These are phyloP conservation scores for Epinotia ramella DNA, from an alignment of 2,888 invertebrate species.

Conservation along the genomic window DNA sequence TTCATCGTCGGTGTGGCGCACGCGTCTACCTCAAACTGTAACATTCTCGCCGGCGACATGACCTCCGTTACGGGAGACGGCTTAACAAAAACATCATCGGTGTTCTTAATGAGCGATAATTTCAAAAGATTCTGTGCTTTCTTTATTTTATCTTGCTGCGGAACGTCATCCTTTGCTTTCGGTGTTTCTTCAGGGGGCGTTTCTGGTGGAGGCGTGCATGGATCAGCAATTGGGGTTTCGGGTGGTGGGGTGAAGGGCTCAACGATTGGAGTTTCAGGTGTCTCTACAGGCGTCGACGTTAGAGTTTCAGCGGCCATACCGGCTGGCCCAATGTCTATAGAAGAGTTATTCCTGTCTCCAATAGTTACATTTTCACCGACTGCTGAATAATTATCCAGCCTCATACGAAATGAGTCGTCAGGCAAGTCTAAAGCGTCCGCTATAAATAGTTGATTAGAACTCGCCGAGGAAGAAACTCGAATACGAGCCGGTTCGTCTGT, in stretches of 20 bases:
- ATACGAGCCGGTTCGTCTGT: slow-evolving; percentile 55
- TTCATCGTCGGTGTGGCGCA: slow-evolving; percentile 80
- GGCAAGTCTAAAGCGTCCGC: slow-evolving; percentile 70
- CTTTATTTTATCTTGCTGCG: slow-evolving; percentile 48
- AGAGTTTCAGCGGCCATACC: slow-evolving; percentile 45
- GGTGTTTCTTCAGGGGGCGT: slow-evolving; percentile 62
- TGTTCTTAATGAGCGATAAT: slow-evolving; percentile 67
- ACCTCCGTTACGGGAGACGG: slow-evolving; percentile 73
- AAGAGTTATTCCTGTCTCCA: slow-evolving; percentile 60
- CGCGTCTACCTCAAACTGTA: slow-evolving; percentile 75
- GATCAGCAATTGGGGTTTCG: slow-evolving; percentile 39
- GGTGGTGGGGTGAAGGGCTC: slow-evolving; percentile 43
- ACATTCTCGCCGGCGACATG: slow-evolving; percentile 80
- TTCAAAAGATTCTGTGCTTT: slow-evolving; percentile 64
- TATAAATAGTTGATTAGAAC: slow-evolving; percentile 69
- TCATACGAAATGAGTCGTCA: slow-evolving; percentile 77
- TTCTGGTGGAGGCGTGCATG: slow-evolving; percentile 48
- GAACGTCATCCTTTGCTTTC: slow-evolving; percentile 52
- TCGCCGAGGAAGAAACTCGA: slow-evolving; percentile 55
- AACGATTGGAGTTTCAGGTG: slow-evolving; percentile 53
- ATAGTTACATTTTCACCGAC: slow-evolving; percentile 80
- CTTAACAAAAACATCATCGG: slow-evolving; percentile 71
- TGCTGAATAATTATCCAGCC: slow-evolving; percentile 70
- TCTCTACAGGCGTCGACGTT: slow-evolving; percentile 34
- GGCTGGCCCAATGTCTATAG: slow-evolving; percentile 58